Conservation (phyloP, 1,140 invertebrate species). For the Drosophila leontia region DNA sequence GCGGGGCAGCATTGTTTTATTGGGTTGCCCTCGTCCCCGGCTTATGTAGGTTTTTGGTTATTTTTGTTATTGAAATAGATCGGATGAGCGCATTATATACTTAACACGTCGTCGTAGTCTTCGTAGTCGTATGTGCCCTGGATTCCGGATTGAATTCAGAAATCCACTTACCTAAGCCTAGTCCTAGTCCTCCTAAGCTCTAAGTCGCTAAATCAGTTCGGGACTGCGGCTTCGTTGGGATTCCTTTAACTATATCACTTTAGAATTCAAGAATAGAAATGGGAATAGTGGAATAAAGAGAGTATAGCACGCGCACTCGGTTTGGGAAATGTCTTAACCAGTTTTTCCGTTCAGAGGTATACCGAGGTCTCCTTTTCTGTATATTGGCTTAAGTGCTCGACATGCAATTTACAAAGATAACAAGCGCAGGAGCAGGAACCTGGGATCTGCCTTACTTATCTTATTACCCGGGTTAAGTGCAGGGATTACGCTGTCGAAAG, state of each 20-base stretch:
- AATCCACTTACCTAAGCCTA: slow-evolving; percentile 81
- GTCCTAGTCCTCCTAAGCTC: slow-evolving; percentile 40
- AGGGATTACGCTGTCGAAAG: slow-evolving; percentile 78
- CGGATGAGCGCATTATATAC: slow-evolving; percentile 82
- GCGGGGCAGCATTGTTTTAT: slow-evolving; percentile 65
- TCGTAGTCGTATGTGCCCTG: slow-evolving; percentile 20
- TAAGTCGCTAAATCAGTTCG: slow-evolving; percentile 71
- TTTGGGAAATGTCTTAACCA: slow-evolving; percentile 51
- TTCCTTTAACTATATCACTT: slow-evolving; percentile 73
- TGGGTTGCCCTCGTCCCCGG: slow-evolving; percentile 42
- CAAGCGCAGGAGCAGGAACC: slow-evolving; percentile 66
- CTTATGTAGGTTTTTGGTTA: slow-evolving; percentile 53
- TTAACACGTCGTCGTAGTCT: slow-evolving; percentile 71
- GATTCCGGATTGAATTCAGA: slow-evolving; percentile 66
- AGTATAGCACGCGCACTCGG: slow-evolving; percentile 62
- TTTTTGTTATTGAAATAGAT: slow-evolving; percentile 80
- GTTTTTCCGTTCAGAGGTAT: slow-evolving; percentile 1
- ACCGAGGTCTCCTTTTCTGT: slow-evolving; percentile 2
- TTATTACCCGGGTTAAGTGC: slow-evolving; percentile 82
- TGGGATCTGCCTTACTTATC: slow-evolving; percentile 77
- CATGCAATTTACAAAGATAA: slow-evolving; percentile 82
- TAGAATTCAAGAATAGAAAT: slow-evolving; percentile 35
- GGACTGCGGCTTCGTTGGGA: slow-evolving; percentile 27
- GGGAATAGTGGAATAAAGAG: slow-evolving; percentile 15
- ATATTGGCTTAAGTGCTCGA: slow-evolving; percentile 80